Percentiles rank a stretch among this genome's conserved stretches.
Conservation (phyloP, 2,888 invertebrate genomes). For the Melanargia galathea region DNA sequence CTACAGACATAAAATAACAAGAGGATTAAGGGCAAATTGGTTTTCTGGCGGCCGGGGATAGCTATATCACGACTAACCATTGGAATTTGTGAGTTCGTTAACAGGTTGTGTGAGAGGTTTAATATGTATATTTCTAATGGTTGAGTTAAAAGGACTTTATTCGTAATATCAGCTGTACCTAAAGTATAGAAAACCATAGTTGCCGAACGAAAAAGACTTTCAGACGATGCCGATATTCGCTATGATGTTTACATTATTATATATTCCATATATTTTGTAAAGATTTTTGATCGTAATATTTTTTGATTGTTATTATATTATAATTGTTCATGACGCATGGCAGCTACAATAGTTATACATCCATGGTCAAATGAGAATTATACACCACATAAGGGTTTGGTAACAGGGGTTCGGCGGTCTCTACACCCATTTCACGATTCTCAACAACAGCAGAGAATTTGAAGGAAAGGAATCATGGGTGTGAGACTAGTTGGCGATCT, state of each 20-base stretch:
- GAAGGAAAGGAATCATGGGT: neutral
- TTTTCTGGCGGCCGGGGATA: slow-evolving; percentile 4
- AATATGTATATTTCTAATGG: slow-evolving; percentile 18
- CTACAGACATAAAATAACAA: neutral
- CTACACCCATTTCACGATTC: neutral
- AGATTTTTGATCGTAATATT: slow-evolving; percentile 31
- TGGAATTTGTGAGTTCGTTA: neutral
- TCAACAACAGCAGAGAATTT: no score
- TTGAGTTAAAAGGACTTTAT: slow-evolving; percentile 1
- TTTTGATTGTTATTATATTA: slow-evolving; percentile 27
- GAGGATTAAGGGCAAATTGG: neutral
- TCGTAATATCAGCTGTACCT: slow-evolving; percentile 9
- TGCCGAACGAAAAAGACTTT: neutral
- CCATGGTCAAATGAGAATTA: slow-evolving; percentile 24
- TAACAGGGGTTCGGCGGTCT: neutral
- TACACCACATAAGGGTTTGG: slow-evolving; percentile 4
- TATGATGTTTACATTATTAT: slow-evolving; percentile 14
- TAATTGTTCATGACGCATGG: slow-evolving; percentile 32
- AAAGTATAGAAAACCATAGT: slow-evolving; percentile 11
- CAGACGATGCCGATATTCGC: slow-evolving; percentile 32
- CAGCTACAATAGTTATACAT: slow-evolving; percentile 24
- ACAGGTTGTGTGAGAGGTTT: slow-evolving; percentile 1
- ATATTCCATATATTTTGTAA: slow-evolving; percentile 30
- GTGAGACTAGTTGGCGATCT: neutral
- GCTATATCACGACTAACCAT: slow-evolving; percentile 16